Base-by-base conservation (phyloP, 2,113 vertebrate species). In the Poecilia latipinna region DNA sequence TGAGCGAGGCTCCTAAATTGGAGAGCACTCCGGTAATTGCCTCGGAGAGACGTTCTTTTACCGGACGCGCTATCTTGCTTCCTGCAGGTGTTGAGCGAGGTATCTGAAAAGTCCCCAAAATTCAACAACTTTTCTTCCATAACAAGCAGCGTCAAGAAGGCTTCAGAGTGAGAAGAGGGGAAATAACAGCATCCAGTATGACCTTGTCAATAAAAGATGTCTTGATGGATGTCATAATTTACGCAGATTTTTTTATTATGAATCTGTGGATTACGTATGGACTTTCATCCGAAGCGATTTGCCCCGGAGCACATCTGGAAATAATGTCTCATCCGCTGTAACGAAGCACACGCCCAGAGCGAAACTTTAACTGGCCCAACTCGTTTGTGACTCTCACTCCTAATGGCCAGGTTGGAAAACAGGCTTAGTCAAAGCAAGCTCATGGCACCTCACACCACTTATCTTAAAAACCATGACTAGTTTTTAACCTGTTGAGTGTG, bases 11-110 rank as follows among this genome's bases (percentile, higher is more conserved):
- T 65, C 54, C 77, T 64, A 85, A 91, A 89, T 85, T 83, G 86
- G 77, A 85, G 75, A 77, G 85, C 74, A 75, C 85, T 82, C 51
- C n/a, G 37, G 76, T 90, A 90, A 91, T 90, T 89, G 80, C 60
- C 1, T 83, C 84, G 51, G 35, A 70, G 69, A 79, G 68, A 88
- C 70, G 72, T 60, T 79, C 71, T 79, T 86, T 74, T 83, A 31
- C 54, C 75, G 31, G 72, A 70, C 57, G 61, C 57, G 63, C 82
- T 86, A 81, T 89, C 82, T 86, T 70, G 35, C 85, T 77, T 86
- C 74, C 75, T 77, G 77, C 91, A 91, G 88, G 86, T 88, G 86
- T 80, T 60, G 62, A 74, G 75, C 68, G 61, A 83, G 64, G 66
- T 80, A 39, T 69, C 19, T 57, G 15, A 85, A 83, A 86, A 76